Evolutionary conservation across 2,888 invertebrate species (phyloP), one percentile per base, ranked within the genome.

Genomic region (Ichneumoninae sp.): DNA sequence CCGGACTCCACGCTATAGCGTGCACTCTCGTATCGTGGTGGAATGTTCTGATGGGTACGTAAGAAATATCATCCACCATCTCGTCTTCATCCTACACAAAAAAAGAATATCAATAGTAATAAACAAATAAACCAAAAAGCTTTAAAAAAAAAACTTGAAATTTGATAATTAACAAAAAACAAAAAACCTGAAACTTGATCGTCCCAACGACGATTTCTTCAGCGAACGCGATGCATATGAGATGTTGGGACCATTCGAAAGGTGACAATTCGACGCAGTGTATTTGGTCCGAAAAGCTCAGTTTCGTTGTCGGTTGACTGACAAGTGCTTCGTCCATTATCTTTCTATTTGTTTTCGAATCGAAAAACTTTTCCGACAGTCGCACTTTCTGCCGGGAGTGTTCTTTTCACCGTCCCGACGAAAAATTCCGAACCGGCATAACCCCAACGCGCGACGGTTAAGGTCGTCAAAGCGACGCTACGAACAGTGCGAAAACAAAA

Each of bases 171-270:
- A 70, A 66, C 54, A 76, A 74, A 75, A 57, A 26, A 54, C 7
- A 57, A 40, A 33, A 40, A 30, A 95, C 96, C 92, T 95, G 95
- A 92, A 96, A 94, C 86, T 94, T 94, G 5, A 96, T 89, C 68
- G 95, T 93, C 5, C 95, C 95, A 22, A 96, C 91, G 16, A 95
- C 91, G 44, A 96, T 94, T 91, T 95, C 95, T 57, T 95, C 94
- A 60, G 94, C 92, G 71, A 95, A 94, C 0, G 95, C 96, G 65
- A 96, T 94, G 72, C 96, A 94, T 81, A 96, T 92, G 66, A 96
- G 92, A 91, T 96, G 95, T 87, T 95, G 95, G 1, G 96, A 96
- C 94, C 96, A 96, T 90, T 96, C 96, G 87, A 94, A 96, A 1
- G 95, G 94, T 19, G 96, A 96, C 84, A 96, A 95, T 90, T 95